Conservation (phyloP, 2,888 invertebrate genomes). For the Nephrotoma flavescens region DNA sequence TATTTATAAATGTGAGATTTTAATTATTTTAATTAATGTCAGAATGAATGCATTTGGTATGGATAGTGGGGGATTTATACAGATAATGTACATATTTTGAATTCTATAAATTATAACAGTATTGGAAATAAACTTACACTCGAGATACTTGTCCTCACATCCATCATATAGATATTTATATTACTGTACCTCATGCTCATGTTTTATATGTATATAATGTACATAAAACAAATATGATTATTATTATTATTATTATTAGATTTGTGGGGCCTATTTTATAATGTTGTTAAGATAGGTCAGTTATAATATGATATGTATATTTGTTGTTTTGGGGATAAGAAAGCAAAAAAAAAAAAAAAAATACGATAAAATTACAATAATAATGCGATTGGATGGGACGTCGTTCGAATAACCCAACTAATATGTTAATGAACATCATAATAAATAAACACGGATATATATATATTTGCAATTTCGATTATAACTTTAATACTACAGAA, state of each 20-base stretch:
- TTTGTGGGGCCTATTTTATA: not conserved
- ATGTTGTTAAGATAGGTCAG: not conserved
- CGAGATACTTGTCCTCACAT: not conserved
- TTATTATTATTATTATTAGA: not conserved
- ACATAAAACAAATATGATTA: not conserved
- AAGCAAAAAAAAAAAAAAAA: not conserved
- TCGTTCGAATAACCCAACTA: not conserved
- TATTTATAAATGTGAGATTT: not conserved
- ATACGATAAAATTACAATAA: not conserved
- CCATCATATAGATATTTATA: not conserved
- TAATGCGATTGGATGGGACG: not conserved
- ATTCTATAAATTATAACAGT: not conserved
- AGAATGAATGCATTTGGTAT: not conserved
- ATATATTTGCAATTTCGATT: not conserved
- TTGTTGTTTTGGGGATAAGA: not conserved
- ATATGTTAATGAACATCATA: not conserved
- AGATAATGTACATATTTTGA: not conserved
- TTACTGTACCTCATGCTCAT: not conserved
- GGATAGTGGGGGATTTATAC: not conserved
- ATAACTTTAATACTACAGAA: no score
- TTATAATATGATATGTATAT: not conserved
- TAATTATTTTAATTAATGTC: not conserved
- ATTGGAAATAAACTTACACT: not conserved
- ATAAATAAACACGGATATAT: not conserved
- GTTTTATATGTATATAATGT: no score